Base-by-base conservation (phyloP, 2,797 vertebrate genomes). In the Ctenopoma multispine region DNA sequence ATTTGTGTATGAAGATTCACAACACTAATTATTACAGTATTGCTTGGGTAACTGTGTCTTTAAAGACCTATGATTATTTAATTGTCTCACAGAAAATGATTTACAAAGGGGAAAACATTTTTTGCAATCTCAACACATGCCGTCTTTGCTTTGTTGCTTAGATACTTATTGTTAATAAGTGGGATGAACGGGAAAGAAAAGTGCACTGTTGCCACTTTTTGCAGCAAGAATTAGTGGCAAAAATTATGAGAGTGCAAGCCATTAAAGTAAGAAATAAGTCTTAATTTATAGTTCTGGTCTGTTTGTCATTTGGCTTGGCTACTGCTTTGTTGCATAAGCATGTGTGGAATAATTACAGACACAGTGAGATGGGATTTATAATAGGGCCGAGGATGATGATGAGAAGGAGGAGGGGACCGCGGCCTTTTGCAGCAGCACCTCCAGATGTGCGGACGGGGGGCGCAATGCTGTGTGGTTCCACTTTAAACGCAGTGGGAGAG, bases 301-400 rank as follows among this genome's bases (percentile, higher is more conserved):
- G 94, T 93, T 94, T 93, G 94, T 94, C 91, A 92, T 95, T 94
- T 93, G 90, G 87, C 90, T 92, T 82, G 87, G 91, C 93, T 94
- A 93, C 93, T 92, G 89, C 90, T 89, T 89, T 93, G 92, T 92
- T 92, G 89, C 85, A 79, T 84, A 88, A 89, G 89, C 85, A 83
- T 83, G 88, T 92, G 92, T 63, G 86, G 88, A 86, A 91, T 89
- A 90, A 94, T 93, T 93, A 92, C 59, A 79, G 88, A 91, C 81
- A 87, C 82, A 86, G 89, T 75, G 82, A 86, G 87, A 90, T 87
- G 83, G 82, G 87, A 86, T 90, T 93, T 89, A 84, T 90, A 88
- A 91, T 79, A 77, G 75, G 71, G 75, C 60, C 69, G 85, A 83
- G 82, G 85, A 83, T 77, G 87, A 86, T 65, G 84, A 86, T 63